Evolutionary conservation across 1,140 invertebrate genomes (phyloP), one percentile per base, ranked within the genome.

Genomic region (Lasioglossum albipes): DNA sequence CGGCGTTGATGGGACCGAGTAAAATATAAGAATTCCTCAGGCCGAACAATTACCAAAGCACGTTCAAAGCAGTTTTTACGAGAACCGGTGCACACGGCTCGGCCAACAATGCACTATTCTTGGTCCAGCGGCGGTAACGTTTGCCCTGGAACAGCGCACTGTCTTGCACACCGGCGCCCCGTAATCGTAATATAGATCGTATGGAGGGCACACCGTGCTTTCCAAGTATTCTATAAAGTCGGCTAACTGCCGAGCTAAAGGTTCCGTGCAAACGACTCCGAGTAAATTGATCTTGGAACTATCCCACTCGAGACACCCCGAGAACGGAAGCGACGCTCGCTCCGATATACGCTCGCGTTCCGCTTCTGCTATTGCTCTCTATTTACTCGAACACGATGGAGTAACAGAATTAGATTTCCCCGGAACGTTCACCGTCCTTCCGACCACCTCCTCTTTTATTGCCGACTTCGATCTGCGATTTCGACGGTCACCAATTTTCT

Each of bases 181-280:
- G 77, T 81, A 74, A 81, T 85, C 74, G 83, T 85, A 75, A 85
- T 64, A 71, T 75, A 75, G 71, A 85, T 85, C 70, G 79, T 71
- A 69, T 42, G 61, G 57, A 42, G 57, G 31, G 22, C 69, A 74
- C 69, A 71, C 71, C 45, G 66, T 69, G 75, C 66, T 64, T 36
- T 82, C 68, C 70, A 54, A 82, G 79, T 79, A 72, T 82, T 85
- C 74, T 68, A 85, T 86, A 82, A 85, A 81, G 57, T 70, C 45
- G 36, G 36, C 27, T 76, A 81, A 81, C 57, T 42, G 66, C 57
- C 52, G 52, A 67, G 78, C 67, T 68, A 65, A 75, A 80, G 78
- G 72, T 75, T 80, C 64, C 78, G 54, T 68, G 72, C 62, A 61
- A 80, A 75, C 76, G 76, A 79, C 52, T 36, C 4, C 31, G 36